These are phyloP conservation scores for Boulengeromyrus knoepffleri DNA, from an alignment of 2,113 vertebrate genomes.

Conservation along the genomic window DNA sequence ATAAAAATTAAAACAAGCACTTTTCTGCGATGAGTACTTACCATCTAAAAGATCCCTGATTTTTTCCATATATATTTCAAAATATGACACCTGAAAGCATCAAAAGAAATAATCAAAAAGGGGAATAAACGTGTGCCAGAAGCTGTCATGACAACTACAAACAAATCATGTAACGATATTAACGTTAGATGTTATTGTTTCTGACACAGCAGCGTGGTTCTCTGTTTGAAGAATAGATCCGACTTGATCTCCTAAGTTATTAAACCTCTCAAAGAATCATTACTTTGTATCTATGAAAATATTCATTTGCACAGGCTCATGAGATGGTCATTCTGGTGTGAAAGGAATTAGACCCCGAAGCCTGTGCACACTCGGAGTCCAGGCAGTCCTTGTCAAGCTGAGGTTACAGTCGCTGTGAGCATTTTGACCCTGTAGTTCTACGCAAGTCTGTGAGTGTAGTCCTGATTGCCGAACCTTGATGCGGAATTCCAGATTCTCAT, in stretches of 20 bases:
- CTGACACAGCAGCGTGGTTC: background rate
- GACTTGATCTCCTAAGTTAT: background rate
- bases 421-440: background rate
- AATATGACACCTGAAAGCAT: conserved; percentile 75
- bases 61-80: conserved; percentile 92
- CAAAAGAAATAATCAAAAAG: background rate
- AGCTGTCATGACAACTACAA: background rate
- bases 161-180: background rate
- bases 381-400: background rate
- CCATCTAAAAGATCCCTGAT: conserved; percentile 85
- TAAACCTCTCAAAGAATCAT: background rate
- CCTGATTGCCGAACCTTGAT: conserved; percentile 69
- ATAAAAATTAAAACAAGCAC: background rate
- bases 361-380: background rate
- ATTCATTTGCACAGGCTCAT: background rate
- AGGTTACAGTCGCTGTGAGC: background rate
- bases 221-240: background rate
- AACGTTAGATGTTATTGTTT: background rate
- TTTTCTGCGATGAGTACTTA: conserved; percentile 42
- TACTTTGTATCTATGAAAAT: background rate
- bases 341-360: background rate
- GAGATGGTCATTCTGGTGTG: background rate
- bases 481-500: conserved; percentile 91
- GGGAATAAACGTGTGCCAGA: background rate
- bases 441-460: background rate